These are phyloP conservation scores for Diarsia mendica DNA, from an alignment of 2,888 invertebrate genomes.

Conservation along the genomic window DNA sequence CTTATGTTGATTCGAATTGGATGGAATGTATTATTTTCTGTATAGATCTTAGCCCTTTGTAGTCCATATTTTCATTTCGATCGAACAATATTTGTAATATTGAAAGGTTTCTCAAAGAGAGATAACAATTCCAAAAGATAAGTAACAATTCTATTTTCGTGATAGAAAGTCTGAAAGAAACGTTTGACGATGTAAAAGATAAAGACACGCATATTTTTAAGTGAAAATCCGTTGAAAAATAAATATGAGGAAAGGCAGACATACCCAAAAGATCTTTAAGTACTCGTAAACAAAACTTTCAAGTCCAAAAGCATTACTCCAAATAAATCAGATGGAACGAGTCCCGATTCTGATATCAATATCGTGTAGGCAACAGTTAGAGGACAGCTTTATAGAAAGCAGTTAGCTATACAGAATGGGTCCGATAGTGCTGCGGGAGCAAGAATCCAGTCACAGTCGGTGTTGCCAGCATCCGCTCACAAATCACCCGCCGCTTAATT, in stretches of 20 bases:
- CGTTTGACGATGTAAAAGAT: not conserved
- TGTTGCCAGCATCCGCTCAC: constrained; percentile 69
- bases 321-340: constrained; percentile 55
- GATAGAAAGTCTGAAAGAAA: not conserved
- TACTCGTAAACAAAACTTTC: not conserved
- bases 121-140: not conserved
- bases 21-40: not conserved
- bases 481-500: constrained; percentile 72
- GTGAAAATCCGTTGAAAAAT: not conserved
- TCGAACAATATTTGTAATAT: constrained; percentile 4
- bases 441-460: constrained; percentile 65
- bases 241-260: not conserved
- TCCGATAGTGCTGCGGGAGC: constrained; percentile 67
- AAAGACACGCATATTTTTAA: not conserved
- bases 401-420: constrained; percentile 64
- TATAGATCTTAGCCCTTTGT: not conserved
- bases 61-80: not conserved
- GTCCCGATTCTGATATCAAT: constrained; percentile 56
- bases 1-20: constrained; percentile 6
- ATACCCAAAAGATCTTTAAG: not conserved
- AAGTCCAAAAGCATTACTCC: constrained; percentile 10
- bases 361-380: constrained; percentile 54
- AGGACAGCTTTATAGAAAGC: constrained; percentile 69
- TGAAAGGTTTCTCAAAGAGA: not conserved
- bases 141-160: not conserved